Base-by-base conservation (phyloP, 2,797 vertebrate genomes). In the Microctenopoma stevenorrisi region DNA sequence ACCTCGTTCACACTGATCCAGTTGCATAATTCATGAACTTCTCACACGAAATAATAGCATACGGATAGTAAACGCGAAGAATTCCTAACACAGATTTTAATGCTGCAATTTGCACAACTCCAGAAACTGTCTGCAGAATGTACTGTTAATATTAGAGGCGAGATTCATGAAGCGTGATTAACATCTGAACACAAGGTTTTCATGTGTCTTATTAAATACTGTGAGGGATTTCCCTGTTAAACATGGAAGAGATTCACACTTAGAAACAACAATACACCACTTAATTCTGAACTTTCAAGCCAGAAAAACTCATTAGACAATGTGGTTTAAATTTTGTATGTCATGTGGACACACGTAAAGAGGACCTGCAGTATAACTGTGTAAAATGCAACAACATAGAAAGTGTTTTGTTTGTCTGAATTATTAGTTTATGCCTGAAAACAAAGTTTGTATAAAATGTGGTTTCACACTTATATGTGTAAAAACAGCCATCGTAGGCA, bases 1-100 rank as follows among this genome's bases (percentile, higher is more conserved):
- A 87, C 80, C 71, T 79, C 35, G 49, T 77, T 84, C 62, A 79
- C 75, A 64, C 65, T 68, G 48, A 69, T 49, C 48, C 4, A 12
- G 48, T 40, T 82, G 53, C 66, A 84, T 79, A 44, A 81, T 77
- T 80, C 61, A 82, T 51, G 18, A 75, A 43, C 53, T 48, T 70
- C 30, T 66, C 28, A 68, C 13, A 3, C 55, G 37, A 67, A 63
- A 75, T 12, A 66, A 65, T 56, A 15, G 16, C 38, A 26, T 3
- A 48, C 33, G 37, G 37, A 63, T 5, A 4, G 47, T 37, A 46
- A 76, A 60, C 0, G 0, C 52, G 7, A n/a, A n/a, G 30, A 64
- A 33, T 10, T 25, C 53, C 22, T 13, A 44, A 22, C 35, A 49
- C 11, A 49, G 51, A 3, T 64, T 57, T 68, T 51, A 59, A 49